A percentile compares a stretch with the other conserved stretches of the same genome.
These are phyloP conservation scores for Aricia artaxerxes DNA, from an alignment of 2,888 invertebrate genomes.

Conservation along the genomic window DNA sequence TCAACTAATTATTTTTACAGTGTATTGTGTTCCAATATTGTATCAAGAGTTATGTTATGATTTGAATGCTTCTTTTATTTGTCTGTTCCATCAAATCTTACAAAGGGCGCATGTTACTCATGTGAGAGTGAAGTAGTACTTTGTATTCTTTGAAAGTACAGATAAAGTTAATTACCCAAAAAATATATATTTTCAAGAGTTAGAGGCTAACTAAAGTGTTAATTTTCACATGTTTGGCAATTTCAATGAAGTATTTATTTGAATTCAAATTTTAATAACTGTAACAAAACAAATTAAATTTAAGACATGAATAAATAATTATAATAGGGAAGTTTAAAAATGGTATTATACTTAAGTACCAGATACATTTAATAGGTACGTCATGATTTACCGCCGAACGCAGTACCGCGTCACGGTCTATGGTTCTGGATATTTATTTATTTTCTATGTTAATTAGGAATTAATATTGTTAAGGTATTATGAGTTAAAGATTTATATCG, in stretches of 20 bases:
- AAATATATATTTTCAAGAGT: no score
- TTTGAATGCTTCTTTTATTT: not conserved
- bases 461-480: not conserved
- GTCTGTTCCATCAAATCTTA: no score
- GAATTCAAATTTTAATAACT: no score
- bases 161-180: no score
- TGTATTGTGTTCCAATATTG: not conserved
- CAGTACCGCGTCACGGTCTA: not conserved
- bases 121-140: not conserved
- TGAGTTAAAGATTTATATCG: not conserved
- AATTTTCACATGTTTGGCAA: no score
- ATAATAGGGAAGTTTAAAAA: not conserved
- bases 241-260: no score
- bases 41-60: not conserved
- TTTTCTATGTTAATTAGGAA: conserved; percentile 8
- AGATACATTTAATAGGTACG: not conserved
- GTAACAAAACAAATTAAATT: no score
- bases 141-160: no score
- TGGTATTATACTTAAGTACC: not conserved
- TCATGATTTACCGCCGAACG: not conserved
- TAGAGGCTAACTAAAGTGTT: no score
- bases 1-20: conserved; percentile 26
- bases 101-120: no score
- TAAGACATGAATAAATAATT: not conserved
- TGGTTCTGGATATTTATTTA: conserved; percentile 41